Conservation (phyloP, 2,888 invertebrate genomes). For the Andrena flavipes region DNA sequence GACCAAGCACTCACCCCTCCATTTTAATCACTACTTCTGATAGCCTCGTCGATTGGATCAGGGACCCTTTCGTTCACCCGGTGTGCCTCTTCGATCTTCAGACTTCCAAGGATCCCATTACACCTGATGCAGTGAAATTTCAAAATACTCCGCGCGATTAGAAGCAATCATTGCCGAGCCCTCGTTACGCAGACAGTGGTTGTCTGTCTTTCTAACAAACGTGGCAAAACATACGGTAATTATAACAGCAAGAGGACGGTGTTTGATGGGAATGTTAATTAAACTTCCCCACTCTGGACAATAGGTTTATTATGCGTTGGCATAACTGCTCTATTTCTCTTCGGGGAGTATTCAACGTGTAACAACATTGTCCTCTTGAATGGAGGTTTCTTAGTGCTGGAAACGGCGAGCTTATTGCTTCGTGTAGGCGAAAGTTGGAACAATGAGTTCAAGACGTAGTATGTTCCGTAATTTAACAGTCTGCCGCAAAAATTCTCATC, state of each 20-base stretch:
- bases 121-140: slow-evolving; percentile 7
- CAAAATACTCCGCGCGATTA: not conserved
- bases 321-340: slow-evolving; percentile 60
- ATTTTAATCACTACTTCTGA: slow-evolving; percentile 80
- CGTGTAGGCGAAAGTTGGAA: slow-evolving; percentile 59
- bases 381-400: slow-evolving; percentile 55
- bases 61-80: slow-evolving; percentile 72
- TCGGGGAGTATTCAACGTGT: slow-evolving; percentile 55
- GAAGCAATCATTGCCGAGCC: not conserved
- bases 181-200: not conserved
- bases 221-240: not conserved
- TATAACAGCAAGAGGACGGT: slow-evolving; percentile 10
- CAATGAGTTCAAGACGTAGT: slow-evolving; percentile 56
- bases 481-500: slow-evolving; percentile 5
- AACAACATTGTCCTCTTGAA: slow-evolving; percentile 49
- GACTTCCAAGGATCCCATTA: slow-evolving; percentile 23
- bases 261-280: slow-evolving; percentile 57
- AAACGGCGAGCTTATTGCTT: slow-evolving; percentile 57
- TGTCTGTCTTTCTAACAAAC: not conserved
- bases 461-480: slow-evolving; percentile 31
- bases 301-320: slow-evolving; percentile 67
- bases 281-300: slow-evolving; percentile 63
- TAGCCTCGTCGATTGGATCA: slow-evolving; percentile 78
- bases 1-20: slow-evolving; percentile 73
- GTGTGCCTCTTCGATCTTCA: slow-evolving; percentile 56